These are phyloP conservation scores for Hartigia nigra DNA, from an alignment of 2,888 invertebrate species.

Conservation along the genomic window DNA sequence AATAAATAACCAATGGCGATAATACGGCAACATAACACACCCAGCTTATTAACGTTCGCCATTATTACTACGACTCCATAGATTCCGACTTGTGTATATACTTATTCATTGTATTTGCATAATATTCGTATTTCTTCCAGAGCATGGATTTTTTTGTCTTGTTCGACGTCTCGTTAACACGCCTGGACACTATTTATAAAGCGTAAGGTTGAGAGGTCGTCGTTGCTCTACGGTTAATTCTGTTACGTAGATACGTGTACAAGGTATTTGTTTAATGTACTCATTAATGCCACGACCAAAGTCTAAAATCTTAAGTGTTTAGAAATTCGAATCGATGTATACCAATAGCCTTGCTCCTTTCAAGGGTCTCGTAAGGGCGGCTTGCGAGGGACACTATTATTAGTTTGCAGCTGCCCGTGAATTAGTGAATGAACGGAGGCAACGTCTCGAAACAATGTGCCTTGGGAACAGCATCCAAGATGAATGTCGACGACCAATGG, in stretches of 20 bases:
- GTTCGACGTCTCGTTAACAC: neutral
- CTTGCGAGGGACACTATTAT: constrained; percentile 48
- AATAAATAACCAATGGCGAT: neutral
- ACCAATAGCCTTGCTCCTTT: neutral
- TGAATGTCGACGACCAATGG: neutral
- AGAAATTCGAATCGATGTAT: constrained; percentile 18
- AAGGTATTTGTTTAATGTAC: neutral
- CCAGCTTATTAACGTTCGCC: neutral
- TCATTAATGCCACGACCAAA: neutral
- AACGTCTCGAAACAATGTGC: constrained; percentile 52
- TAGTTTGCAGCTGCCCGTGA: constrained; percentile 58
- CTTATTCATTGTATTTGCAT: neutral
- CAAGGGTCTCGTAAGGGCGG: neutral
- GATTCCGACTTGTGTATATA: neutral
- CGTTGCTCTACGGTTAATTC: neutral
- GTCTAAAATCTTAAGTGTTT: neutral
- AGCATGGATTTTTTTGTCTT: neutral
- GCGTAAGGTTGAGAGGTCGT: neutral
- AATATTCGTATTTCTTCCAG: neutral
- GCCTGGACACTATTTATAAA: neutral
- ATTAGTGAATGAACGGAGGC: constrained; percentile 56
- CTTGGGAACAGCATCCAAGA: neutral
- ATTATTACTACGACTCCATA: neutral
- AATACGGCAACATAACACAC: neutral
- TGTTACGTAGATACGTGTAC: neutral